Percentiles rank a stretch among this genome's conserved stretches.
These are phyloP conservation scores for Tupiocoris notatus DNA, from an alignment of 2,888 invertebrate species.

Conservation along the genomic window DNA sequence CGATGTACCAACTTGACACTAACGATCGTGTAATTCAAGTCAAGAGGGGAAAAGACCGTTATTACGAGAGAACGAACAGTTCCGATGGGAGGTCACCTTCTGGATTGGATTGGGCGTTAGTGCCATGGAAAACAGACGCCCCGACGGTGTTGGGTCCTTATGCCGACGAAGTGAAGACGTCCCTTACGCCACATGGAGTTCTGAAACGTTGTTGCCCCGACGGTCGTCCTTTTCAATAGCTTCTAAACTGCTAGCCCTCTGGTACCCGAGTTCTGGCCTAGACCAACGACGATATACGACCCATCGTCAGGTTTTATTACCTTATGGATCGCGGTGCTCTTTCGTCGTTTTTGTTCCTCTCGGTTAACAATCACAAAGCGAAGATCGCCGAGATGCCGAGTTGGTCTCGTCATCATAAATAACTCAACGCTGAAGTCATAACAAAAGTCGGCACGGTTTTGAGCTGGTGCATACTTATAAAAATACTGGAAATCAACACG, in stretches of 20 bases:
- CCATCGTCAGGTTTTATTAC: neutral
- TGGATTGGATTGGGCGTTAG: too few relatives aligned
- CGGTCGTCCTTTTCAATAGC: neutral
- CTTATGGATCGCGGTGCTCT: neutral
- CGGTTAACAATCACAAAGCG: neutral
- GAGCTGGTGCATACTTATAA: neutral
- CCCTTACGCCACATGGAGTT: neutral
- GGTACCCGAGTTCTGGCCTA: too few relatives aligned
- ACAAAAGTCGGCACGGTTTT: neutral
- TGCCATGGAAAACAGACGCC: neutral
- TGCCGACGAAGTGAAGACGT: neutral
- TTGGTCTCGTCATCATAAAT: neutral
- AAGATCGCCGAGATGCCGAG: neutral
- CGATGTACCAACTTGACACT: slow-evolving; percentile 21
- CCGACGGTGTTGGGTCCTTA: neutral
- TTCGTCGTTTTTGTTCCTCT: neutral
- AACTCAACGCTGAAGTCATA: neutral
- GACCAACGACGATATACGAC: neutral
- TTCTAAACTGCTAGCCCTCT: neutral
- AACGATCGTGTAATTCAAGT: slow-evolving; percentile 27
- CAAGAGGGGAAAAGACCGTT: neutral
- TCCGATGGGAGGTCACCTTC: too few relatives aligned
- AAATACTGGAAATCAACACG: neutral
- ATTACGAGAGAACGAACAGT: neutral
- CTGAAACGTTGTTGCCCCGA: neutral